These are phyloP conservation scores for Tachystola acroxantha DNA, from an alignment of 2,888 invertebrate genomes.

Conservation along the genomic window DNA sequence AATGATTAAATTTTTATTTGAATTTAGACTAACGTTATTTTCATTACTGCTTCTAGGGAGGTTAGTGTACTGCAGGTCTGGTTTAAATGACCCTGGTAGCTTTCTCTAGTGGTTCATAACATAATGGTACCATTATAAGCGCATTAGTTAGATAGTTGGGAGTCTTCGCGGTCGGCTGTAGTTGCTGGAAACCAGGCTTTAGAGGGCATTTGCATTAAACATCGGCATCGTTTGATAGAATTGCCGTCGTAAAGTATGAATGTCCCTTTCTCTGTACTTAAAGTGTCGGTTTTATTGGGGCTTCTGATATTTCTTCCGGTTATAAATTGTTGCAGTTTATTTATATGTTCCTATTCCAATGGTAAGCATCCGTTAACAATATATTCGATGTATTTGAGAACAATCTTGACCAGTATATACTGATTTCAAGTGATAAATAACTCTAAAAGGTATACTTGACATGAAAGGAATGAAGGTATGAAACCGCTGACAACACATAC, in stretches of 20 bases:
- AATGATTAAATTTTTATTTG: constrained; percentile 6
- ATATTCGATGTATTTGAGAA: too few relatives aligned
- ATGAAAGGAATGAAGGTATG: not conserved
- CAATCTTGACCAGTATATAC: too few relatives aligned
- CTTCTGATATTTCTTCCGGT: constrained; percentile 2
- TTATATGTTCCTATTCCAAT: too few relatives aligned
- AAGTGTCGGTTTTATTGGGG: constrained; percentile 4
- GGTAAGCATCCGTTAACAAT: too few relatives aligned
- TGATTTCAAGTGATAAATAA: too few relatives aligned
- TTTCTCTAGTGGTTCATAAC: constrained; percentile 45
- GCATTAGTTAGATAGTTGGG: constrained; percentile 55
- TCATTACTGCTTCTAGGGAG: not conserved
- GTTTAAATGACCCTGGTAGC: constrained; percentile 49
- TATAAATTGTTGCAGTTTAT: not conserved
- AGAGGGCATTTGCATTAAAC: constrained; percentile 36
- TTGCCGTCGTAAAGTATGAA: constrained; percentile 17
- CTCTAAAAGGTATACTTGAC: too few relatives aligned
- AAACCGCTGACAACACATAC: constrained; percentile 1
- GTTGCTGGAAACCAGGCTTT: constrained; percentile 32
- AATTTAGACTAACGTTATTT: not conserved
- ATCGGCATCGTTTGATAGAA: constrained; percentile 21
- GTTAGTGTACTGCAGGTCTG: constrained; percentile 27
- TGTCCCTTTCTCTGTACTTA: constrained; percentile 11
- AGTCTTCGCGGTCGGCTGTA: constrained; percentile 33
- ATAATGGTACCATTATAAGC: constrained; percentile 62